Conservation (phyloP, 2,888 invertebrate species). For the Drosophila mimica region DNA sequence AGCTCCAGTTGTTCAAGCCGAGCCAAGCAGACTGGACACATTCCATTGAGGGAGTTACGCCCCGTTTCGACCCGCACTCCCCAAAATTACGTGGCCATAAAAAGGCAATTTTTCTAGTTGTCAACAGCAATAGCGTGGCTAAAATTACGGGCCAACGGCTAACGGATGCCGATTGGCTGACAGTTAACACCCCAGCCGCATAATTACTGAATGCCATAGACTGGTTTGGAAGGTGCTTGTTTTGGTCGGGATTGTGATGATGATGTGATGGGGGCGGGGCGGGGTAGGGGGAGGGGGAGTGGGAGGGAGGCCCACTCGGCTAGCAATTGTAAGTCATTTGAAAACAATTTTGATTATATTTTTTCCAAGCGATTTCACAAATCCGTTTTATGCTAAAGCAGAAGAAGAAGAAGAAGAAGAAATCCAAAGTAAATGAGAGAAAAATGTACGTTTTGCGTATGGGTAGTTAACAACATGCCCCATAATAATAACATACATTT, state of each 20-base stretch:
- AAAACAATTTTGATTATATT: constrained; percentile 82
- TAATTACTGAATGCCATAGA: constrained; percentile 57
- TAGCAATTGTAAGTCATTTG: constrained; percentile 78
- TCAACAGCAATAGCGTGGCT: constrained; percentile 78
- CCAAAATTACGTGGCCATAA: constrained; percentile 56
- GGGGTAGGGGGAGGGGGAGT: background rate
- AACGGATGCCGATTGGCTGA: constrained; percentile 71
- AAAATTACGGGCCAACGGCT: constrained; percentile 67
- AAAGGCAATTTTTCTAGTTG: constrained; percentile 80
- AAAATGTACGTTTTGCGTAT: constrained; percentile 69
- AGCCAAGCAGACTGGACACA: constrained; percentile 38
- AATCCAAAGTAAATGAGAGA: constrained; percentile 16
- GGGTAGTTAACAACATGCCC: constrained; percentile 81
- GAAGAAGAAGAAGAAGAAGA: background rate
- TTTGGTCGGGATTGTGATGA: too few relatives aligned
- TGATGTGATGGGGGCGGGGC: too few relatives aligned
- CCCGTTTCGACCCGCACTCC: background rate
- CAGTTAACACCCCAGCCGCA: constrained; percentile 76
- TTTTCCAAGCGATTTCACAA: constrained; percentile 83
- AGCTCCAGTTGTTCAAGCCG: constrained; percentile 39
- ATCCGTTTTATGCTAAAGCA: constrained; percentile 73
- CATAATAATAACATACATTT: constrained; percentile 80
- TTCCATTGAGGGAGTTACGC: constrained; percentile 48
- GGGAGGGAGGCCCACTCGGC: constrained; percentile 11
- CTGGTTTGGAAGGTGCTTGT: background rate